A percentile compares a stretch with the other conserved stretches of the same genome.
phyloP scores from a whole-genome alignment of 2,113 vertebrate species.

The Halcyon senegalensis region DNA sequence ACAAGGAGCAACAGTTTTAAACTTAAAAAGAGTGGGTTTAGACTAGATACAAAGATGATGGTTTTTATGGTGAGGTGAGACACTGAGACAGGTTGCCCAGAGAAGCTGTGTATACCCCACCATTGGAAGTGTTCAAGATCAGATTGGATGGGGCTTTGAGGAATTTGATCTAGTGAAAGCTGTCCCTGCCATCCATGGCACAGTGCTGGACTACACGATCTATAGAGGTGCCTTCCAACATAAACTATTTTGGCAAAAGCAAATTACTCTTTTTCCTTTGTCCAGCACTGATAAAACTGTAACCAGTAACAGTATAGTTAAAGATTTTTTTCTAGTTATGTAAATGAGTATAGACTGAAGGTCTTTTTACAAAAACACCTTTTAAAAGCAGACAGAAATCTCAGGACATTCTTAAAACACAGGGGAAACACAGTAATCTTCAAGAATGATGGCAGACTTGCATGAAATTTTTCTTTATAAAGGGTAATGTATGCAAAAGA shows the following conservation, averaged over 20 bases:
- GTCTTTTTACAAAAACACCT: background rate
- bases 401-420: background rate
- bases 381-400: background rate
- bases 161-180: background rate
- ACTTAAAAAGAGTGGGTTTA: background rate
- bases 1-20: background rate
- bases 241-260: background rate
- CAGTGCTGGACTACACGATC: background rate
- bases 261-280: background rate
- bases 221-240: background rate
- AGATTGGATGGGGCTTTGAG: background rate
- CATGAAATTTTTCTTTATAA: background rate
- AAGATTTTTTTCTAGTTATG: background rate
- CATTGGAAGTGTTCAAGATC: background rate
- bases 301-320: background rate
- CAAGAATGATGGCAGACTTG: background rate
- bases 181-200: background rate
- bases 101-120: background rate
- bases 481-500: background rate
- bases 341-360: background rate
- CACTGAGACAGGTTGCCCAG: background rate
- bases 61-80: background rate
- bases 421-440: background rate
- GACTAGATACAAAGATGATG: background rate
- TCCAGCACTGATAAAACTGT: background rate